Percentiles rank a stretch among this genome's conserved stretches.
Conservation (phyloP, 1,140 invertebrate genomes). For the Brachionus sp. region DNA sequence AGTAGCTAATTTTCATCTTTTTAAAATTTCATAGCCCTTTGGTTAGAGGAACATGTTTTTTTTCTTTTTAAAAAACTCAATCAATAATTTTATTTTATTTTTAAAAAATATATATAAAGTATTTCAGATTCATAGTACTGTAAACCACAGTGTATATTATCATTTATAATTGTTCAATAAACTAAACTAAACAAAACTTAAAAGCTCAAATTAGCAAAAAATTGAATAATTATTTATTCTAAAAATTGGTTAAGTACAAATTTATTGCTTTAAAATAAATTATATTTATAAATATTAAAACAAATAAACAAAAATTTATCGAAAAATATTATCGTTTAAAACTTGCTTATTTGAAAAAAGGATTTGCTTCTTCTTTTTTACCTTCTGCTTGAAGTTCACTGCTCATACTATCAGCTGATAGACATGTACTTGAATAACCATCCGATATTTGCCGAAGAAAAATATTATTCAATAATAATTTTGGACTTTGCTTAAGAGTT, state of each 20-base stretch:
- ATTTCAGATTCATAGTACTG: too few relatives aligned
- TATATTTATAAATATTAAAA: not conserved
- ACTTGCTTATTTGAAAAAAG: not conserved
- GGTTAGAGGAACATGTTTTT: too few relatives aligned
- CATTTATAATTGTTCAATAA: too few relatives aligned
- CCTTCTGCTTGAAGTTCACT: not conserved
- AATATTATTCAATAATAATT: not conserved
- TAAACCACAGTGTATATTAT: too few relatives aligned
- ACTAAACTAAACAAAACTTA: too few relatives aligned
- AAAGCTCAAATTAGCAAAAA: too few relatives aligned
- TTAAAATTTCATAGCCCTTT: too few relatives aligned
- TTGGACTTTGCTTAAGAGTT: constrained; percentile 11
- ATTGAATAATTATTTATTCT: not conserved
- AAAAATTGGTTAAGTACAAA: not conserved
- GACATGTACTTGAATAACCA: constrained; percentile 21
- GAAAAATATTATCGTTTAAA: not conserved
- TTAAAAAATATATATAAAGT: too few relatives aligned
- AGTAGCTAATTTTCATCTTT: too few relatives aligned
- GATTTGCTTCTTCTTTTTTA: not conserved
- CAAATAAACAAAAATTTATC: not conserved
- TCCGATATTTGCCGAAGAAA: constrained; percentile 12
- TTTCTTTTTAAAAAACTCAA: too few relatives aligned
- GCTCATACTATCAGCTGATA: constrained; percentile 26
- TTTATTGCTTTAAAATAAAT: not conserved
- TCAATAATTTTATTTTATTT: too few relatives aligned